Conservation (phyloP, 2,888 invertebrate genomes). For the Pseudococcus viburni region DNA sequence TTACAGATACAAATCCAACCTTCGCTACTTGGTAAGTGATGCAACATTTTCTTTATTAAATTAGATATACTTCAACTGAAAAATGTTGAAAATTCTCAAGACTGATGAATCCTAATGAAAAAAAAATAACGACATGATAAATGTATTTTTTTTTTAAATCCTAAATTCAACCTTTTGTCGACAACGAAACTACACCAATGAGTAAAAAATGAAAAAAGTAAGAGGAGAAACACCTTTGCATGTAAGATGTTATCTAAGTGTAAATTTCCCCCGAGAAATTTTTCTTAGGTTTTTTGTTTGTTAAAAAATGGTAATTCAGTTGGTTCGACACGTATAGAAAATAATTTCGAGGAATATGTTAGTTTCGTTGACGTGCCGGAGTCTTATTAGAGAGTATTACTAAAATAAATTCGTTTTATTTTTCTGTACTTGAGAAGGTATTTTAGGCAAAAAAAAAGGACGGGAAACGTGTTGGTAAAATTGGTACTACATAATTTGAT, state of each 20-base stretch:
- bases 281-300: not conserved
- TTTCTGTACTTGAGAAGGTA: not conserved
- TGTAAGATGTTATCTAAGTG: conserved; percentile 21
- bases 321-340: conserved; percentile 26
- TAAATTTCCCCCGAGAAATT: conserved; percentile 58
- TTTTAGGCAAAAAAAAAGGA: not conserved
- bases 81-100: too few relatives aligned
- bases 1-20: conserved; percentile 90
- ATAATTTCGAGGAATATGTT: not conserved
- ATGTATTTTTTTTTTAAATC: too few relatives aligned
- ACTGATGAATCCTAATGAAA: too few relatives aligned
- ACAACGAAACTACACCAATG: not conserved
- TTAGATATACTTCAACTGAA: too few relatives aligned
- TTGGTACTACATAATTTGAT: too few relatives aligned
- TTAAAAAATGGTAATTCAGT: not conserved
- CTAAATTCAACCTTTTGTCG: too few relatives aligned
- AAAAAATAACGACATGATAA: too few relatives aligned
- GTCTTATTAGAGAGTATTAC: not conserved
- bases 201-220: not conserved
- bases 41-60: not conserved
- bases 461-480: too few relatives aligned
- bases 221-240: not conserved
- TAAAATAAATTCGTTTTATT: not conserved
- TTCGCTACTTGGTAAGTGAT: conserved; percentile 86
- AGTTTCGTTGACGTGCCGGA: not conserved